Evolutionary conservation across 2,888 invertebrate species (phyloP), one percentile per base, ranked within the genome.

Genomic region (Pemphredon lugubris): DNA sequence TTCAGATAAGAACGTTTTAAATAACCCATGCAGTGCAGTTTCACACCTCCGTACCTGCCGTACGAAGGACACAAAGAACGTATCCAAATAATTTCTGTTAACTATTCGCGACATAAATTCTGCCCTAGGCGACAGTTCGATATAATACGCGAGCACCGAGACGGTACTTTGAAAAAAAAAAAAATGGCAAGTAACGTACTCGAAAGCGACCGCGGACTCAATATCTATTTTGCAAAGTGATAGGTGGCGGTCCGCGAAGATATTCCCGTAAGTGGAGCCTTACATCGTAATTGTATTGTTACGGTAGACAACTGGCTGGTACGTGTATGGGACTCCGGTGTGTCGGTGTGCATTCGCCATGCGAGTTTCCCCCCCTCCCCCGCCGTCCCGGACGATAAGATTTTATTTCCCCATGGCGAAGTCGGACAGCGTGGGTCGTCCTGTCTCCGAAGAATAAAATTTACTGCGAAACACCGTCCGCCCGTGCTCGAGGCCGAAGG

Each of bases 401-500:
- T 72, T 81, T 79, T 75, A 73, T 83, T 79, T 73, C 54, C 47
- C 37, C 42, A 45, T 47, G 48, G 55, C 44, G 54, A 47, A 53
- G 55, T 63, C 73, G 72, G 70, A 69, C 71, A 66, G 65, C 75
- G 75, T 83, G 74, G 81, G 77, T 59, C 53, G 68, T 66, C 48
- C 58, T 70, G 58, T 67, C 76, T 66, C 54, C 48, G 70, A 79
- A 78, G 77, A 77, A 83, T 83, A 77, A 79, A 82, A 75, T 80
- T 75, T 71, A 76, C 74, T 59, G 75, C 59, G 58, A 60, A 65
- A 71, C 63, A 66, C 14, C 61, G 13, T 51, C 7, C 47, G 13
- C 13, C 20, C 45, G 11, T 20, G 55, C 16, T 53, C 39, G n/a
- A 14, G 32, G 39, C 20, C 48, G 13, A 34, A 26, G 39, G 16